Base-by-base conservation (phyloP, 2,113 vertebrate genomes). In the Siniperca knerii region DNA sequence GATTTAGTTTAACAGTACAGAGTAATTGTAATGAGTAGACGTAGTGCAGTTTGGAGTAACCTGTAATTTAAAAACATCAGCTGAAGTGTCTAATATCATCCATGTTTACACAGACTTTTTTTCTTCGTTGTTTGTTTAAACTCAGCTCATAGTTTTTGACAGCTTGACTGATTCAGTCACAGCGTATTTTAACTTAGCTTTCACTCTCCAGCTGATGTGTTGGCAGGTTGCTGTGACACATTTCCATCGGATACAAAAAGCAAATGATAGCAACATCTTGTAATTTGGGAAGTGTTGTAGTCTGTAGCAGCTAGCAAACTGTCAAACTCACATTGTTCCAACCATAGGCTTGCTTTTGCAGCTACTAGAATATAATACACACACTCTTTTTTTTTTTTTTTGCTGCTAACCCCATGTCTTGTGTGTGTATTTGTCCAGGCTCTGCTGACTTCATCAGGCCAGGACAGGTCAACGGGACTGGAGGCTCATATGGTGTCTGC, bases 401-500 rank as follows among this genome's bases (percentile, higher is more conserved):
- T n/a, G n/a, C n/a, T 60, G 21, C 37, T 75, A 23, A 81, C 42
- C 3, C 12, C 6, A 0, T 50, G 54, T 40, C 2, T 25, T 18
- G 13, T 76, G 12, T 57, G 8, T 84, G 67, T 75, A 9, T 84
- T 1, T 74, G 40, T 79, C 18, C 87, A 97, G 97, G 91, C 94
- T 70, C 81, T 96, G 80, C 57, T 92, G 60, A 85, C 76, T 2
- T 70, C 83, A 1, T 75, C 72, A 0, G 75, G 74, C 15, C 85
- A 90, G 81, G 93, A 93, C 65, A 62, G 82, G 9, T 93, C 92
- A 0, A 85, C 93, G 6, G 94, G 93, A n/a, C 90, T 96, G 79
- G 97, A 96, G 52, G 92, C 96, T 86, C 96, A 97, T 3, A 83
- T 96, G 87, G 94, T 96, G 25, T 95, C 95, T 0, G 86, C 93